These are phyloP conservation scores for Pogonocichla stellata DNA, from an alignment of 2,113 vertebrate genomes.

Conservation along the genomic window DNA sequence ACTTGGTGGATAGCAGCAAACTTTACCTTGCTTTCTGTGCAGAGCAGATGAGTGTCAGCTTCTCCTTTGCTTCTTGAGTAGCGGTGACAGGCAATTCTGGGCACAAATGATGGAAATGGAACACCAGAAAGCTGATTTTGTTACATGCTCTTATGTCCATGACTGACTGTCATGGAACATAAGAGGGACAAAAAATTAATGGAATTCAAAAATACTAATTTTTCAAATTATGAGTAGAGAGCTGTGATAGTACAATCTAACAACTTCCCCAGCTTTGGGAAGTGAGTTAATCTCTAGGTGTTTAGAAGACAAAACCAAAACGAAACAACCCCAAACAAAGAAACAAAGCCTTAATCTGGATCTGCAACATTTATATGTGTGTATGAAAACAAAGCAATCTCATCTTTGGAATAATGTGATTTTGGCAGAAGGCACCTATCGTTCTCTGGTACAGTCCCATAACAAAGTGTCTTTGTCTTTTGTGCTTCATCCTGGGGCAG, in stretches of 20 bases:
- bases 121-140: not conserved
- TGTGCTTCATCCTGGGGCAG: not conserved
- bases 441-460: not conserved
- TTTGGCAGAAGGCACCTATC: not conserved
- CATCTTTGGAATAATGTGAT: not conserved
- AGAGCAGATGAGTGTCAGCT: not conserved
- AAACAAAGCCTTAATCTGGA: not conserved
- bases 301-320: not conserved
- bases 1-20: not conserved
- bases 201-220: not conserved
- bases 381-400: not conserved
- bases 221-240: not conserved
- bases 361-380: not conserved
- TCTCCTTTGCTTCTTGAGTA: not conserved
- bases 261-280: not conserved
- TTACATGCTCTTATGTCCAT: too few relatives aligned
- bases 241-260: rapidly evolving
- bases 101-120: not conserved
- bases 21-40: not conserved
- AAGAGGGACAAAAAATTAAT: not conserved
- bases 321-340: not conserved
- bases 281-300: not conserved
- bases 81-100: not conserved
- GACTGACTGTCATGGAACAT: not conserved
- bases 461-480: not conserved